Evolutionary conservation across 2,797 vertebrate genomes (phyloP), one percentile per base, ranked within the genome.

Genomic region (Ctenochaetus hawaiiensis): DNA sequence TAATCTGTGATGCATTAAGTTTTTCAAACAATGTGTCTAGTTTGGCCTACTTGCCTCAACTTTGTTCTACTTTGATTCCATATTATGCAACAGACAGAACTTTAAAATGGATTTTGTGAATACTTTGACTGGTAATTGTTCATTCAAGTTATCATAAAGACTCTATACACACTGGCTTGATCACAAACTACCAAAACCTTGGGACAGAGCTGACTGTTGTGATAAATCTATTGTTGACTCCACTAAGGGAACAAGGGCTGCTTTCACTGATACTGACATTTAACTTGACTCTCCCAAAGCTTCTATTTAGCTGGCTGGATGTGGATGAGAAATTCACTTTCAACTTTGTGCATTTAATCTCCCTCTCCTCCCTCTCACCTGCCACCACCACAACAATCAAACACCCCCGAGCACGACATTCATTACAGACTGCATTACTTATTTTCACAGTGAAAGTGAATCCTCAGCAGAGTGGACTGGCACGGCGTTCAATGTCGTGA

Each of bases 401-500:
- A 72, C 77, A 54, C 52, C 69, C 79, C 62, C 56, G 14, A 66
- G 75, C 73, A 52, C 22, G 8, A 58, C 52, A 34, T 44, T 79
- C 22, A 76, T 80, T 57, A 72, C 37, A 34, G 56, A 67, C 57
- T 18, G 47, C 63, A 66, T 78, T 20, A 52, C 30, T 70, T 67
- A 68, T 68, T 84, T 54, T 73, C 52, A 17, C 69, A 22, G 52
- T 59, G 75, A 60, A 65, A 57, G 48, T 61, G 66, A 68, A 18
- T 67, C 62, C 51, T 74, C 64, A 22, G 66, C 73, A 2, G 54
- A 1, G 8, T 67, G 37, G 61, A 66, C 23, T 84, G 81, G 70
- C 72, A 61, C 22, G 1, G n/a, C 3, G 8, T 17, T 67, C 47
- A 34, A 23, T 61, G 65, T 26, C 20, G 51, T 90, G 91, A 90